Conservation (phyloP, 2,888 invertebrate species). For the Phyllotreta striolata region DNA sequence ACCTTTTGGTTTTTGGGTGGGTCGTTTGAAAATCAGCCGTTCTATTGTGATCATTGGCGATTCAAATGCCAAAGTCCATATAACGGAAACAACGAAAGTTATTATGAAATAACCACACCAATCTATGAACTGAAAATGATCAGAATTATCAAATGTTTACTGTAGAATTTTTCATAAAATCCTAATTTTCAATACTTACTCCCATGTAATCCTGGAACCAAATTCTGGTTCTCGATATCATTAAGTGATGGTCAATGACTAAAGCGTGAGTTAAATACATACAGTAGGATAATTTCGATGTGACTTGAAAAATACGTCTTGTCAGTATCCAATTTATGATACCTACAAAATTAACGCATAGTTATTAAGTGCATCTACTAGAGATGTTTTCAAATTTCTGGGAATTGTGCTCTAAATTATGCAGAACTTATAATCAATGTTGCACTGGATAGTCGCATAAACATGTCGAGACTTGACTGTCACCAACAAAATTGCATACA, state of each 20-base stretch:
- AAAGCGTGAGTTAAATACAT: conserved; percentile 58
- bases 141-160: too few species aligned
- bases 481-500: too few species aligned
- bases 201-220: conserved; percentile 37
- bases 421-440: too few species aligned
- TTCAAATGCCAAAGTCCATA: conserved; percentile 47
- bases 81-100: conserved; percentile 37
- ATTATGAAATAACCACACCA: conserved; percentile 39
- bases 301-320: conserved; percentile 63
- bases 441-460: too few species aligned
- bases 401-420: too few species aligned
- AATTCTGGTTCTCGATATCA: conserved; percentile 19
- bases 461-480: too few species aligned
- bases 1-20: too few species aligned
- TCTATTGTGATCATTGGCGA: conserved; percentile 44
- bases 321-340: conserved; percentile 65
- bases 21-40: background rate
- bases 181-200: conserved; percentile 36
- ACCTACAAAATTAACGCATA: conserved; percentile 54
- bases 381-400: too few species aligned
- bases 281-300: conserved; percentile 65
- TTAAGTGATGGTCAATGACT: conserved; percentile 31
- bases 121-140: conserved; percentile 34
- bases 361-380: too few species aligned
- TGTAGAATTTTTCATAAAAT: background rate